These are phyloP conservation scores for Eledone cirrhosa DNA, from an alignment of 2,888 invertebrate species.

Conservation along the genomic window DNA sequence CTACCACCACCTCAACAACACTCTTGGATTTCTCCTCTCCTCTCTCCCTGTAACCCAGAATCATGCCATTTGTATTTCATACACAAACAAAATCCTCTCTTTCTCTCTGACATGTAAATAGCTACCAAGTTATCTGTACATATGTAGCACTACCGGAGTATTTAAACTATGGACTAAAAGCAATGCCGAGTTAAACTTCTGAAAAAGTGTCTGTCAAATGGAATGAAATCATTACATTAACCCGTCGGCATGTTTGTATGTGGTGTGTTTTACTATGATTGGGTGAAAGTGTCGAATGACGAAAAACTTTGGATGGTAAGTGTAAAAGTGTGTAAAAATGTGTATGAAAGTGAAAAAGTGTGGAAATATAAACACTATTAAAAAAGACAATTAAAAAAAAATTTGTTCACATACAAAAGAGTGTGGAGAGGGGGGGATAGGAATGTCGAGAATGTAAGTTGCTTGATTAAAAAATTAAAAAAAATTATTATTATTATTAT, in stretches of 20 bases:
- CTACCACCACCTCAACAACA: no score
- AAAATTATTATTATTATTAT: no score
- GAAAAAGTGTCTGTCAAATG: constrained; percentile 9
- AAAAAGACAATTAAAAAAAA: no score
- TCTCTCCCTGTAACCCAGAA: no score
- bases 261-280: neutral
- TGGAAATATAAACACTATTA: no score
- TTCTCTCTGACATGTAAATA: constrained; percentile 22
- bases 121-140: constrained; percentile 23
- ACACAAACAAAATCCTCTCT: constrained; percentile 3
- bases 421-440: no score
- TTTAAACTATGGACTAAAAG: constrained; percentile 27
- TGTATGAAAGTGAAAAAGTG: no score
- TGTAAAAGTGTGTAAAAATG: neutral
- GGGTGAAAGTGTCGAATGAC: neutral
- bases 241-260: no score
- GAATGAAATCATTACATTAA: constrained; percentile 14
- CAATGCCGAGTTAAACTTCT: neutral
- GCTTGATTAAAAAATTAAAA: no score
- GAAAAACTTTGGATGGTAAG: neutral
- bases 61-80: constrained; percentile 27
- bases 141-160: constrained; percentile 28
- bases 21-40: no score
- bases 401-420: no score
- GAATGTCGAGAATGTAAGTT: no score